These are phyloP conservation scores for Pogonomyrmex californicus DNA, from an alignment of 1,140 invertebrate species.

Conservation along the genomic window DNA sequence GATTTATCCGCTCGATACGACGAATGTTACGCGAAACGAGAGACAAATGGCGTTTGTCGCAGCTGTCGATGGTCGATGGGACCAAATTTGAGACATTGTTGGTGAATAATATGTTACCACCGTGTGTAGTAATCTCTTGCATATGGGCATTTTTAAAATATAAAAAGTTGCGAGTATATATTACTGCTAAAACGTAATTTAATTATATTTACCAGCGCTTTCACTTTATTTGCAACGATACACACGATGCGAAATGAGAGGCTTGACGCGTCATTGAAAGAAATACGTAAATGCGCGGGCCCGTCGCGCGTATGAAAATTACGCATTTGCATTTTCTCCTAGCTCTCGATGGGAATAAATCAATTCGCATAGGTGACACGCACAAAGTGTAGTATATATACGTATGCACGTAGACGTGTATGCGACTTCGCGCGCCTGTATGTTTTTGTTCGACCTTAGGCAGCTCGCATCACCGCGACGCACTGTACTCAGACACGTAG, in stretches of 20 bases:
- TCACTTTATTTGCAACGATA: neutral
- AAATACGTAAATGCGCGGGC: slow-evolving; percentile 27
- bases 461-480: slow-evolving; percentile 76
- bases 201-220: neutral
- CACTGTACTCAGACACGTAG: slow-evolving; percentile 78
- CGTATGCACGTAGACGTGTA: slow-evolving; percentile 27
- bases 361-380: slow-evolving; percentile 69
- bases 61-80: slow-evolving; percentile 41
- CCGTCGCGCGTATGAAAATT: slow-evolving; percentile 69
- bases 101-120: neutral
- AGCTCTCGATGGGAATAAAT: slow-evolving; percentile 79
- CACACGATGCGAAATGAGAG: neutral
- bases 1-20: slow-evolving; percentile 68
- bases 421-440: slow-evolving; percentile 12
- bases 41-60: slow-evolving; percentile 60
- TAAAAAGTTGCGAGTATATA: neutral
- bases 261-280: neutral
- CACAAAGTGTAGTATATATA: slow-evolving; percentile 29
- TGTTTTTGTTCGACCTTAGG: slow-evolving; percentile 80
- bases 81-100: slow-evolving; percentile 30
- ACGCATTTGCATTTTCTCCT: slow-evolving; percentile 71
- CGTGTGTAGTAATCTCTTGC: neutral
- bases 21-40: slow-evolving; percentile 55
- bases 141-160: neutral
- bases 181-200: neutral